These are phyloP conservation scores for Dicentrarchus labrax DNA, from an alignment of 2,113 vertebrate genomes.

Conservation along the genomic window DNA sequence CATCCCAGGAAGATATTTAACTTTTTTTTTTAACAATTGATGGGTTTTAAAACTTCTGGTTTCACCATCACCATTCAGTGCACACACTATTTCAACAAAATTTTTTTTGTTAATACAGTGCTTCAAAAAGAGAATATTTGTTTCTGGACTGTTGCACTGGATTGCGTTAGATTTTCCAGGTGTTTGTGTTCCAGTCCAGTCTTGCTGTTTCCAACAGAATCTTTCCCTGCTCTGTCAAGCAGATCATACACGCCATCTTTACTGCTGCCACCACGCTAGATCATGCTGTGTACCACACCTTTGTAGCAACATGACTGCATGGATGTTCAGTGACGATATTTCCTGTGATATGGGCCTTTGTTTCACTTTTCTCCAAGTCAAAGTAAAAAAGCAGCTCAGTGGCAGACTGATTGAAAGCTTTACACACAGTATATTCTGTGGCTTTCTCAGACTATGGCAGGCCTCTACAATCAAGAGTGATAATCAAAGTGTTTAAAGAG, in stretches of 20 bases:
- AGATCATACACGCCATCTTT: background rate
- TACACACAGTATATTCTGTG: background rate
- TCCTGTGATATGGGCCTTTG: background rate
- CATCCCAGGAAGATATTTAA: too few species aligned
- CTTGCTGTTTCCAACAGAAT: background rate
- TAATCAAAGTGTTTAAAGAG: slow-evolving; percentile 2
- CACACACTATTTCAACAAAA: too few species aligned
- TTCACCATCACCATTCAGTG: too few species aligned
- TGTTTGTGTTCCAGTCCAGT: background rate
- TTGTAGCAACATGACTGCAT: background rate
- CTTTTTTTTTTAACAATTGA: too few species aligned
- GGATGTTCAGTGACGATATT: background rate
- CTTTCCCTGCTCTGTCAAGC: background rate
- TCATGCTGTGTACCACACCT: background rate
- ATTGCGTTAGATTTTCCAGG: background rate
- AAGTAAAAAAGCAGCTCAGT: background rate
- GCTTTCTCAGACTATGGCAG: background rate
- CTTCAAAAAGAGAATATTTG: background rate
- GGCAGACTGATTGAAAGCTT: background rate
- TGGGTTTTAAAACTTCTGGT: too few species aligned
- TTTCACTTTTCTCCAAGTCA: background rate
- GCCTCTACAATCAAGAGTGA: background rate
- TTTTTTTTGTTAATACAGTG: too few species aligned
- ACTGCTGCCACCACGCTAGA: background rate
- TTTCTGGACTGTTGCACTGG: background rate